Percentiles rank a stretch among this genome's conserved stretches.
Evolutionary conservation across 1,140 invertebrate species (phyloP).

Genomic region (Drosophila athabasca): DNA sequence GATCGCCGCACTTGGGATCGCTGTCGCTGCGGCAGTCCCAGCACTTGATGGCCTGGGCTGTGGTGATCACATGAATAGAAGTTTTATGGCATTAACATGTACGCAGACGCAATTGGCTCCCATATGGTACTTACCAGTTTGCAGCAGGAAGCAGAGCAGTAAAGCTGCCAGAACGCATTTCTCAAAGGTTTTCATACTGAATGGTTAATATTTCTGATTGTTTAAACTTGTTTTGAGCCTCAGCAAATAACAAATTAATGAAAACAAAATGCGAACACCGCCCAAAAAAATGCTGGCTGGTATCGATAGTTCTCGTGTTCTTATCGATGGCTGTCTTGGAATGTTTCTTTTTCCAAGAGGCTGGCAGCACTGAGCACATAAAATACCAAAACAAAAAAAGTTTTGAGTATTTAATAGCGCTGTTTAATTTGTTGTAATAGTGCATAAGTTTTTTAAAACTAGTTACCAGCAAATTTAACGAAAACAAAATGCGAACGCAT

Average conservation of each 20-base stretch:
- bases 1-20: constrained; percentile 96
- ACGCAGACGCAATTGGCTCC: constrained; percentile 24
- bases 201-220: background rate
- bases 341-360: background rate
- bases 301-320: constrained; percentile 26
- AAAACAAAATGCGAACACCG: constrained; percentile 59
- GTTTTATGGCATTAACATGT: constrained; percentile 1
- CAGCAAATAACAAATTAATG: constrained; percentile 26
- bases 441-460: too few relatives aligned
- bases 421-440: too few relatives aligned
- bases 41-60: constrained; percentile 92
- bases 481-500: too few relatives aligned
- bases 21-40: constrained; percentile 95
- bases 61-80: constrained; percentile 13
- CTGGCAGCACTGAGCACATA: constrained; percentile 1
- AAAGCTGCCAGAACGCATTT: constrained; percentile 37
- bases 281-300: constrained; percentile 56
- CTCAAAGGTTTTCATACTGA: constrained; percentile 53
- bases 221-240: background rate
- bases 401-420: too few relatives aligned
- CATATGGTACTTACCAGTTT: constrained; percentile 50
- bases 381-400: background rate
- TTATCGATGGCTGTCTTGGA: constrained; percentile 26
- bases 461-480: too few relatives aligned
- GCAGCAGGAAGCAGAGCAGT: constrained; percentile 54